phyloP scores from a whole-genome alignment of 1,140 invertebrate genomes.

The Drosophila virilis region DNA sequence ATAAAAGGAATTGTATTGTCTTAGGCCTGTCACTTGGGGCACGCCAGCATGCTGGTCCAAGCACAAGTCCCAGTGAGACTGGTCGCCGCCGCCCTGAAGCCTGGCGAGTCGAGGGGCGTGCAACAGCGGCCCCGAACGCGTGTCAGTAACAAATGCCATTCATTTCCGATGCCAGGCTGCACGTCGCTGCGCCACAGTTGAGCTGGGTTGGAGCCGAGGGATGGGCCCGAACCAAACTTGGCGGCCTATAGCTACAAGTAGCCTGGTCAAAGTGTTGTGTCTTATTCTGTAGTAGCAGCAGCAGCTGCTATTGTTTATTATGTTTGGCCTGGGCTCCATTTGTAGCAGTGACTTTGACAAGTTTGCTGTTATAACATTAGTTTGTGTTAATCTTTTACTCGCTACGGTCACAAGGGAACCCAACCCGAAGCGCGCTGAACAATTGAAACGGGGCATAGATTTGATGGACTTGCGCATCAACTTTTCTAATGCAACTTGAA shows the following conservation, averaged over 20 bases:
- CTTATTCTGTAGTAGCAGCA: conserved; percentile 46
- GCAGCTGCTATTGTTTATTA: conserved; percentile 58
- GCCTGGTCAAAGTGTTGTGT: conserved; percentile 31
- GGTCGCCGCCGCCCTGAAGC: conserved; percentile 6
- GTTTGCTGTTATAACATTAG: conserved; percentile 69
- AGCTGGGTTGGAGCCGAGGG: conserved; percentile 33
- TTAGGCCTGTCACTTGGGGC: conserved; percentile 27
- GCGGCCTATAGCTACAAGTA: conserved; percentile 3
- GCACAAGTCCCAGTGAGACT: conserved; percentile 1
- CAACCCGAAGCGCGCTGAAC: conserved; percentile 7
- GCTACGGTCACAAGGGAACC: conserved; percentile 58
- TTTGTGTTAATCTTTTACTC: conserved; percentile 76
- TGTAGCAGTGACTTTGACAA: conserved; percentile 76
- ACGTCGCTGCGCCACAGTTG: conserved; percentile 46
- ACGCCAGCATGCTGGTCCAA: not conserved
- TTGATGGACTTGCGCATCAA: conserved; percentile 55
- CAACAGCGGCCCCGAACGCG: conserved; percentile 29
- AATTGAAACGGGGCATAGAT: conserved; percentile 56
- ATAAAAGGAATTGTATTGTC: conserved; percentile 34
- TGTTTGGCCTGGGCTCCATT: conserved; percentile 25
- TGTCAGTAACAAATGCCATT: conserved; percentile 75
- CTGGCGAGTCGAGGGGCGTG: not conserved
- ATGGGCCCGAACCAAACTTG: not conserved
- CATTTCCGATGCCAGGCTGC: conserved; percentile 71
- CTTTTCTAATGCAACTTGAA: conserved; percentile 75